Evolutionary conservation across 2,113 vertebrate genomes (phyloP), one percentile per base, ranked within the genome.

Genomic region (Gadus chalcogrammus): DNA sequence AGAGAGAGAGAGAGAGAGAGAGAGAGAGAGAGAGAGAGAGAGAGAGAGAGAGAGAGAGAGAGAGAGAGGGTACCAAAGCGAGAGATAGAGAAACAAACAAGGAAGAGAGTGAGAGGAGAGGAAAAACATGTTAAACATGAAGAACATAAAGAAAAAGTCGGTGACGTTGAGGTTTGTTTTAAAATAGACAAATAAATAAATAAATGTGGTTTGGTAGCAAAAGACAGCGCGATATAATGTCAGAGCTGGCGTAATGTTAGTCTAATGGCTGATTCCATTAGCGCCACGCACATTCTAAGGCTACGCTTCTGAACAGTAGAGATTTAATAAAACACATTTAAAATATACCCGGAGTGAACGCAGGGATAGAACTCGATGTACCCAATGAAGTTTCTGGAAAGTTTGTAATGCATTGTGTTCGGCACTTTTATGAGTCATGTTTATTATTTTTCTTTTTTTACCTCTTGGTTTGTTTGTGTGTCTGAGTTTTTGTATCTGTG

Each of bases 211-310:
- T 35, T 48, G 42, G 42, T 42, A 24, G 15, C 6, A 15, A 53
- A 16, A 60, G 15, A 38, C 61, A 56, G 48, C 11, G 11, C 42
- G 62, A 72, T 27, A 15, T 55, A 15, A 58, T 56, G 71, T 18
- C 3, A 35, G 63, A 42, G 16, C 16, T 72, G 38, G 48, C 61
- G 20, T 63, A 64, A 17, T 66, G 66, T 73, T 69, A 65, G 16
- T 27, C 38, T 69, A 69, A 73, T 56, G 70, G 70, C 66, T 52
- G 60, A 70, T 69, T 70, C 76, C 71, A 67, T 77, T 69, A 73
- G 67, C 48, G 31, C 35, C 53, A 16, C 68, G 31, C 38, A 20
- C 20, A 20, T 28, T 28, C 12, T 24, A 55, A 24, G 42, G 27
- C 35, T 22, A 13, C 65, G 20, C 55, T 28, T 65, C 63, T 64